phyloP scores from a whole-genome alignment of 2,888 invertebrate species.

The Malachius bipustulatus region DNA sequence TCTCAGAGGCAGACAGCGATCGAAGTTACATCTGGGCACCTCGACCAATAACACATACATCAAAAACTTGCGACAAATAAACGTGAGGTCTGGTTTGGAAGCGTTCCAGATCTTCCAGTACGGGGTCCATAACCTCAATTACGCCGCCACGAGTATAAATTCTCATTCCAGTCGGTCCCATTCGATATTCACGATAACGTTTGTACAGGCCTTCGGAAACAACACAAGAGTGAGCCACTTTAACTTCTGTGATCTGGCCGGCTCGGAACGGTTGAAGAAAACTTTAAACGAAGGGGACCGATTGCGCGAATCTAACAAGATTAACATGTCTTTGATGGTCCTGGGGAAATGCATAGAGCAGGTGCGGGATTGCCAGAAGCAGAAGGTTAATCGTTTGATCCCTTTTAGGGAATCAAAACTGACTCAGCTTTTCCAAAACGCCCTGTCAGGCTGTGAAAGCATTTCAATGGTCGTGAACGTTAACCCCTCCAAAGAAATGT shows the following conservation, averaged over 20 bases:
- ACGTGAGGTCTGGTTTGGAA: constrained; percentile 49
- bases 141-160: constrained; percentile 69
- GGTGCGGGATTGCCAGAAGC: constrained; percentile 15
- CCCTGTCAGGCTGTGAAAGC: constrained; percentile 57
- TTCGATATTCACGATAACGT: constrained; percentile 72
- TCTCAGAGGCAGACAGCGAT: constrained; percentile 25
- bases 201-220: constrained; percentile 46
- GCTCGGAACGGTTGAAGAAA: constrained; percentile 69
- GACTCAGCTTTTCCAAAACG: constrained; percentile 71
- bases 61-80: constrained; percentile 40
- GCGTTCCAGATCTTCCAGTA: constrained; percentile 67
- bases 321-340: constrained; percentile 82
- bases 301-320: constrained; percentile 73
- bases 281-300: constrained; percentile 60
- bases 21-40: constrained; percentile 49
- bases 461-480: constrained; percentile 78
- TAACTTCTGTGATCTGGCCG: constrained; percentile 86
- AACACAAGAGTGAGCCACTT: constrained; percentile 36
- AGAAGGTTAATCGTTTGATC: constrained; percentile 32
- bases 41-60: constrained; percentile 43
- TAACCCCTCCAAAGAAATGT: constrained; percentile 58
- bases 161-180: constrained; percentile 78
- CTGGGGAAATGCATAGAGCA: constrained; percentile 65
- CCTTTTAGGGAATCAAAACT: constrained; percentile 78
- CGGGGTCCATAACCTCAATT: constrained; percentile 64